A percentile compares a stretch with the other conserved stretches of the same genome.
Evolutionary conservation across 2,888 invertebrate species (phyloP).

Genomic region (Hetaerina titia): DNA sequence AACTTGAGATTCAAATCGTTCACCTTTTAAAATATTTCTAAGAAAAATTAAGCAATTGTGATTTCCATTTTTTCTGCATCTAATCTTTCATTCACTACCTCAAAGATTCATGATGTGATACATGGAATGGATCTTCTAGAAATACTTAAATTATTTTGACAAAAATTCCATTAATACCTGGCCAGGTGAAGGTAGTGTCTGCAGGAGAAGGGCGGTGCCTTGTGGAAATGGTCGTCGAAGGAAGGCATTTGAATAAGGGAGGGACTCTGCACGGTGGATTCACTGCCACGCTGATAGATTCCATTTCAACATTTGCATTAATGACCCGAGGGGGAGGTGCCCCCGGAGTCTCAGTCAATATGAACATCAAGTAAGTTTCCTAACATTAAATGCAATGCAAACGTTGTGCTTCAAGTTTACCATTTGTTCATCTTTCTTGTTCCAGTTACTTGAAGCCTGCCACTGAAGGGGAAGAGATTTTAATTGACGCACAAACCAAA

Average conservation of each 20-base stretch:
- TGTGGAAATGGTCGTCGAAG: slow-evolving; percentile 86
- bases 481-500: slow-evolving; percentile 88
- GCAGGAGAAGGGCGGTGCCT: slow-evolving; percentile 86
- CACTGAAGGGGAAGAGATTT: slow-evolving; percentile 86
- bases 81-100: too few species aligned
- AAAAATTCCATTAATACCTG: slow-evolving; percentile 63
- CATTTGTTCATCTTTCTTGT: slow-evolving; percentile 72
- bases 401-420: not conserved
- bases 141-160: slow-evolving; percentile 60
- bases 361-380: slow-evolving; percentile 86
- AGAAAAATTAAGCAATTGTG: too few species aligned
- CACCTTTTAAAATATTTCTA: too few species aligned
- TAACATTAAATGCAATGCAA: not conserved
- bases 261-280: slow-evolving; percentile 93
- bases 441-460: slow-evolving; percentile 89
- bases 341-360: slow-evolving; percentile 90
- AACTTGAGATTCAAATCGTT: too few species aligned
- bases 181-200: slow-evolving; percentile 77
- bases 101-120: too few species aligned
- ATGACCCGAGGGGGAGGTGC: slow-evolving; percentile 81
- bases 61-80: too few species aligned
- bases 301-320: slow-evolving; percentile 88
- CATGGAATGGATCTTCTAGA: not conserved
- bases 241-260: slow-evolving; percentile 86
- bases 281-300: slow-evolving; percentile 88